phyloP scores from a whole-genome alignment of 2,888 invertebrate genomes.

The Uropetala carovei region DNA sequence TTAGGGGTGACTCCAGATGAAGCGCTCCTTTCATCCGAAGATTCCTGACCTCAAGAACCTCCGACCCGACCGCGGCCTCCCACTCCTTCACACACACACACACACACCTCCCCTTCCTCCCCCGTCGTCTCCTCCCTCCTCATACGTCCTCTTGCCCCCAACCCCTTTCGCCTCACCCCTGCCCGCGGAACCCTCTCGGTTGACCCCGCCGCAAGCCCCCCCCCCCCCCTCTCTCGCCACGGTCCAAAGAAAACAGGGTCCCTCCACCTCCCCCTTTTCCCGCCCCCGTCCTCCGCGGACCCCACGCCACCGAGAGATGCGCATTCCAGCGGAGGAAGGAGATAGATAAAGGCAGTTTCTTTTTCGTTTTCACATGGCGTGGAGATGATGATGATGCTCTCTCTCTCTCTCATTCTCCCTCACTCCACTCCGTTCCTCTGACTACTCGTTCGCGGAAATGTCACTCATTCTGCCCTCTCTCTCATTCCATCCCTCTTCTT shows the following conservation, averaged over 20 bases:
- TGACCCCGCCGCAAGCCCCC: not conserved
- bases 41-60: constrained; percentile 36
- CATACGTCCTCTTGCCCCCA: not conserved
- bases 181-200: not conserved
- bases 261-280: not conserved
- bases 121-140: not conserved
- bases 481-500: not conserved
- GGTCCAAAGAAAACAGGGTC: constrained; percentile 20
- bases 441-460: constrained; percentile 38
- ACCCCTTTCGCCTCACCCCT: not conserved
- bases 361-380: constrained; percentile 14
- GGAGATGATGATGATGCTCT: not conserved
- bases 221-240: not conserved
- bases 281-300: too few relatives aligned
- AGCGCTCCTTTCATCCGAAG: constrained; percentile 51
- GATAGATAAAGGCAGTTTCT: constrained; percentile 20
- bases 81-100: too few relatives aligned
- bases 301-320: not conserved
- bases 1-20: constrained; percentile 26
- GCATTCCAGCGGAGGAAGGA: constrained; percentile 41
- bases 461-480: constrained; percentile 26
- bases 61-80: constrained; percentile 43
- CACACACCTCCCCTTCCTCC: not conserved
- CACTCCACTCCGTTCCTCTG: not conserved
- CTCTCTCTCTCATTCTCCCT: not conserved